These are phyloP conservation scores for Ichneumon xanthorius DNA, from an alignment of 2,888 invertebrate genomes.

Conservation along the genomic window DNA sequence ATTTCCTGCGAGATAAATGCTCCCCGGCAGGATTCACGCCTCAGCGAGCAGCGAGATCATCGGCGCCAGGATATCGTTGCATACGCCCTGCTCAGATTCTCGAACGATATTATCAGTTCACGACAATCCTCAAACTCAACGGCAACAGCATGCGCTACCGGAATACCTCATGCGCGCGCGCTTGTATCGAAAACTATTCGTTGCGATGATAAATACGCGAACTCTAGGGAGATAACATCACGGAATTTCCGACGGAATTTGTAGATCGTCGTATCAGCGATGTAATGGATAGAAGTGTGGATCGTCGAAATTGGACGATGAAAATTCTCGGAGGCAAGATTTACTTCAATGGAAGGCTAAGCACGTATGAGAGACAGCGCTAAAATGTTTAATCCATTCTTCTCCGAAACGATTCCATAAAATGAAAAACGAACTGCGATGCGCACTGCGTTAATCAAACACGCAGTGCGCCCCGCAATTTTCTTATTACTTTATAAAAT, in stretches of 20 bases:
- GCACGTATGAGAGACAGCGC: too few relatives aligned
- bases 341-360: not conserved
- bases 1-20: not conserved
- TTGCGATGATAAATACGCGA: constrained; percentile 41
- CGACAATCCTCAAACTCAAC: constrained; percentile 50
- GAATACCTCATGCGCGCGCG: constrained; percentile 4
- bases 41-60: constrained; percentile 56
- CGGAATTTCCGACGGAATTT: constrained; percentile 38
- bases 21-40: constrained; percentile 50
- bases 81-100: constrained; percentile 17
- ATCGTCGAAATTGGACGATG: constrained; percentile 22
- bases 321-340: constrained; percentile 17
- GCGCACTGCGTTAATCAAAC: too few relatives aligned
- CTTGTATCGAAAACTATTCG: constrained; percentile 28
- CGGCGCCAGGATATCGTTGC: constrained; percentile 64
- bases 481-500: too few relatives aligned
- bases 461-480: too few relatives aligned
- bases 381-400: too few relatives aligned
- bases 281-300: not conserved
- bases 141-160: constrained; percentile 24
- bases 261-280: not conserved
- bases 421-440: too few relatives aligned
- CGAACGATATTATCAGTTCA: constrained; percentile 47
- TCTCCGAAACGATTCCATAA: too few relatives aligned
- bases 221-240: constrained; percentile 7